Conservation (phyloP, 1,140 invertebrate species). For the Stenopsyche tienmushanensis region DNA sequence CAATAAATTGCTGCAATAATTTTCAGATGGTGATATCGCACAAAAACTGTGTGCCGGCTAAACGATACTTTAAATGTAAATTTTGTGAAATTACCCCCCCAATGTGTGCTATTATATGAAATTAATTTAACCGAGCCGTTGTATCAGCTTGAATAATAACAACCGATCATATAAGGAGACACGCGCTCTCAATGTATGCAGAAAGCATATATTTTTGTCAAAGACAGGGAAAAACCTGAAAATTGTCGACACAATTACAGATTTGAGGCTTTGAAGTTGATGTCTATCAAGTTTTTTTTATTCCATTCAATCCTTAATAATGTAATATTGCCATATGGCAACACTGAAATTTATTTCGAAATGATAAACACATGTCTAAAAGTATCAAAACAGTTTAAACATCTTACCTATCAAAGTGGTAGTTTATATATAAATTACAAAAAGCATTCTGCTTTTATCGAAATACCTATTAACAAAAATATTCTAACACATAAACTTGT, state of each 20-base stretch:
- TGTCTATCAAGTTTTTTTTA: background rate
- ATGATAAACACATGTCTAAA: too few relatives aligned
- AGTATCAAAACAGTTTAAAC: too few relatives aligned
- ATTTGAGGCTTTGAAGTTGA: background rate
- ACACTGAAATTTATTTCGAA: background rate
- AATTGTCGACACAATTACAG: background rate
- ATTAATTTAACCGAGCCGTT: conserved; percentile 20
- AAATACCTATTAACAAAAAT: too few relatives aligned
- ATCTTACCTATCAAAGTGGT: too few relatives aligned
- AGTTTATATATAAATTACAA: too few relatives aligned
- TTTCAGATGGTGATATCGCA: conserved; percentile 24
- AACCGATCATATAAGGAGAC: background rate
- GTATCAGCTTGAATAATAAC: background rate
- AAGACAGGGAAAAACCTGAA: background rate
- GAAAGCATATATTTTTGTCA: background rate
- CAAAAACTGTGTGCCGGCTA: conserved; percentile 14
- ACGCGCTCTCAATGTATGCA: background rate
- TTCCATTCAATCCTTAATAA: background rate
- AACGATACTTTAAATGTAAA: conserved; percentile 40
- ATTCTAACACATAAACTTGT: too few relatives aligned
- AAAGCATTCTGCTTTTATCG: too few relatives aligned
- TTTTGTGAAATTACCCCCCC: conserved; percentile 31
- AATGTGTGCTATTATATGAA: conserved; percentile 31
- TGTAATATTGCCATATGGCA: background rate
- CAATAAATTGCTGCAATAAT: conserved; percentile 28